These are phyloP conservation scores for Melanargia galathea DNA, from an alignment of 2,888 invertebrate species.

Conservation along the genomic window DNA sequence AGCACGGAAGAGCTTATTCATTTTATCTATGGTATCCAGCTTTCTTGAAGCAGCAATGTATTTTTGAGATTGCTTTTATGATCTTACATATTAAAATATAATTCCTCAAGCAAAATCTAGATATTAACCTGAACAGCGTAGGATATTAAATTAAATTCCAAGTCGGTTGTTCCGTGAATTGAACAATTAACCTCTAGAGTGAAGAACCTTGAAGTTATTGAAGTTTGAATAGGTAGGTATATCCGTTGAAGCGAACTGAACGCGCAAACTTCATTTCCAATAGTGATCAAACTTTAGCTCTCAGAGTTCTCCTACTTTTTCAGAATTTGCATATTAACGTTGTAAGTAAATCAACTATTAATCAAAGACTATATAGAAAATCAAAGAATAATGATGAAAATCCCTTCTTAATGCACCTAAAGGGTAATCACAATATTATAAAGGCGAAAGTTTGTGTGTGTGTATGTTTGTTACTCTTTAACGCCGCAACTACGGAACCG, in stretches of 20 bases:
- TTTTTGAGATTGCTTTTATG: too few species aligned
- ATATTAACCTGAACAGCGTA: conserved; percentile 3
- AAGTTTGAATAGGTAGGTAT: conserved; percentile 8
- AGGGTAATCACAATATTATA: too few species aligned
- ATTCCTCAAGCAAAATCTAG: not conserved
- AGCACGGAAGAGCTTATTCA: too few species aligned
- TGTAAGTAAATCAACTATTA: not conserved
- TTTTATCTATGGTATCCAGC: too few species aligned
- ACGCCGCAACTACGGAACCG: too few species aligned
- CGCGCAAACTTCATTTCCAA: conserved; percentile 10
- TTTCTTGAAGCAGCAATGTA: too few species aligned
- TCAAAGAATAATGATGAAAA: too few species aligned
- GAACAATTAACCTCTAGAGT: conserved; percentile 11
- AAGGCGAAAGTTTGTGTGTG: too few species aligned
- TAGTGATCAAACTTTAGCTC: conserved; percentile 15
- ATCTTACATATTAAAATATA: too few species aligned
- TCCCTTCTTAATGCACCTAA: too few species aligned
- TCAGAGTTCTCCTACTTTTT: conserved; percentile 2
- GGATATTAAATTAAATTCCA: conserved; percentile 7
- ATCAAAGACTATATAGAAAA: too few species aligned
- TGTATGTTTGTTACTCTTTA: too few species aligned
- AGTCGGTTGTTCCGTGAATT: not conserved
- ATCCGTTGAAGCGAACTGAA: not conserved
- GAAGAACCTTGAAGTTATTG: conserved; percentile 10
- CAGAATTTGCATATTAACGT: conserved; percentile 1